Conservation (phyloP, 2,888 invertebrate species). For the Dolichopus griseipennis region DNA sequence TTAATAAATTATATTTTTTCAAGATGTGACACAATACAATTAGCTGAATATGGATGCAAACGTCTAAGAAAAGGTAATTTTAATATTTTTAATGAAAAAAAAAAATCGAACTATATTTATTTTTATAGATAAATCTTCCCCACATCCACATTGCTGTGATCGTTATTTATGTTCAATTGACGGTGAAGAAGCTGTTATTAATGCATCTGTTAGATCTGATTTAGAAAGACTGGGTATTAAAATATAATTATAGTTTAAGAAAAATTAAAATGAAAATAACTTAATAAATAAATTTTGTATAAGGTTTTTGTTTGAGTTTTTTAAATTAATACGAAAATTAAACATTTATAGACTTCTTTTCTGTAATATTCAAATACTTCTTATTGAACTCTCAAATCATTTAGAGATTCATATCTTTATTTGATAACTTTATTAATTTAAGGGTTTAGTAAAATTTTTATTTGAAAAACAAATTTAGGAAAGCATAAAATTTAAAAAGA, state of each 20-base stretch:
- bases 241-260: neutral
- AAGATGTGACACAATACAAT: neutral
- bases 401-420: no score
- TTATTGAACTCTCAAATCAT: no score
- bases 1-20: no score
- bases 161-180: constrained; percentile 9
- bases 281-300: neutral
- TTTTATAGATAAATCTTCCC: neutral
- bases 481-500: no score
- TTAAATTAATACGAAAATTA: neutral
- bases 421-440: no score
- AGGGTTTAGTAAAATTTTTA: no score
- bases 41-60: neutral
- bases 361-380: no score
- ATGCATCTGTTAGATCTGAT: constrained; percentile 10
- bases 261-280: no score
- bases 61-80: neutral
- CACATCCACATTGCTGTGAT: constrained; percentile 10
- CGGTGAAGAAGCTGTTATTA: constrained; percentile 5
- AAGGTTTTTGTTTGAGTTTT: neutral
- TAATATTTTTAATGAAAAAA: neutral
- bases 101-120: no score
- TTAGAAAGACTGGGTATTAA: neutral
- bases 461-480: no score
- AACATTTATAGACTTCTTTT: no score